Percentiles rank a stretch among this genome's conserved stretches.
Evolutionary conservation across 1,140 invertebrate species (phyloP).

Genomic region (Zaprionus ornatus): DNA sequence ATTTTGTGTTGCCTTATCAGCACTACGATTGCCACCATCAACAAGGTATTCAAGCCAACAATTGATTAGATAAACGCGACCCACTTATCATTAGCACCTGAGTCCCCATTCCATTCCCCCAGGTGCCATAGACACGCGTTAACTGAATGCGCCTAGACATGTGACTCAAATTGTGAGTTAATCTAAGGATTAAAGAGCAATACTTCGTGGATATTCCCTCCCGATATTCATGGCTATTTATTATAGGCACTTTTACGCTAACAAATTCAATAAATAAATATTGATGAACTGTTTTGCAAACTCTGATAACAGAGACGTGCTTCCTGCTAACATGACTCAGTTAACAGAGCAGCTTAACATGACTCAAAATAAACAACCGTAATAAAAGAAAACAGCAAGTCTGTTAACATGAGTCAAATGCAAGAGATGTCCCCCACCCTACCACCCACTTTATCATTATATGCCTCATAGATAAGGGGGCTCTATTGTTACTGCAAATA

Average conservation of each 20-base stretch:
- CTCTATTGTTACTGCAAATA: not conserved
- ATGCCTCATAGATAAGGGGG: not conserved
- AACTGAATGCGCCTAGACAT: slow-evolving; percentile 16
- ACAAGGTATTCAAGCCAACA: slow-evolving; percentile 48
- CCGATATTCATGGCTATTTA: not conserved
- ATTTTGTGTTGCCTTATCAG: slow-evolving; percentile 17
- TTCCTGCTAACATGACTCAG: no score
- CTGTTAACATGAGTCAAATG: not conserved
- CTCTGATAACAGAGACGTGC: no score
- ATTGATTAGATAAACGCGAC: slow-evolving; percentile 59
- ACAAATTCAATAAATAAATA: not conserved
- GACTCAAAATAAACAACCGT: not conserved
- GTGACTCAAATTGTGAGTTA: slow-evolving; percentile 27
- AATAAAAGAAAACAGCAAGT: no score
- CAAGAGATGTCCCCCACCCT: not conserved
- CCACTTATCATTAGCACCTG: slow-evolving; percentile 42
- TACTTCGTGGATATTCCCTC: not conserved
- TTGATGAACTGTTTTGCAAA: not conserved
- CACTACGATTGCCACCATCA: slow-evolving; percentile 43
- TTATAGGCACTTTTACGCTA: not conserved
- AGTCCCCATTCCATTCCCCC: not conserved
- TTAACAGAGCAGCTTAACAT: not conserved
- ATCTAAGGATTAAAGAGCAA: slow-evolving; percentile 14
- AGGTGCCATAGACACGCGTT: slow-evolving; percentile 12
- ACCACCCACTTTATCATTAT: not conserved